phyloP scores from a whole-genome alignment of 2,888 invertebrate genomes.

The Drosophila paucipuncta region DNA sequence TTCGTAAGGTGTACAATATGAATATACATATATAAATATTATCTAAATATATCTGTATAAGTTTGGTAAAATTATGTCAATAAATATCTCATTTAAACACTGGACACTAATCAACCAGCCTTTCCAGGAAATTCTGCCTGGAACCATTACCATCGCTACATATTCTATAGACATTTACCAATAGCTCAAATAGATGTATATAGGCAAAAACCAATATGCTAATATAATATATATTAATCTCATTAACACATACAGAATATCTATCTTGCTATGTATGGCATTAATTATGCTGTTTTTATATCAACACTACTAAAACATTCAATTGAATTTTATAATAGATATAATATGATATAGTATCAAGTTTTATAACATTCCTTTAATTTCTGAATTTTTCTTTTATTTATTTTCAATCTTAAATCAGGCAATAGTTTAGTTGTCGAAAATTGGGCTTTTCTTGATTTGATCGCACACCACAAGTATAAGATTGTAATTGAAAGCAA shows the following conservation, averaged over 20 bases:
- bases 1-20: slow-evolving; percentile 11
- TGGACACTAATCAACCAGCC: slow-evolving; percentile 61
- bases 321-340: not conserved
- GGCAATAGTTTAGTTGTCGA: slow-evolving; percentile 5
- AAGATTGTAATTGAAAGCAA: not conserved
- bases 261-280: slow-evolving; percentile 5
- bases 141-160: slow-evolving; percentile 9
- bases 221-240: slow-evolving; percentile 20
- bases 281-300: slow-evolving; percentile 1
- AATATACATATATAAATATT: slow-evolving; percentile 1
- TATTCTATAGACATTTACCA: slow-evolving; percentile 36
- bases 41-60: slow-evolving; percentile 12
- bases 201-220: slow-evolving; percentile 26
- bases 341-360: slow-evolving; percentile 10
- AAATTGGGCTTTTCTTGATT: not conserved
- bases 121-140: slow-evolving; percentile 25
- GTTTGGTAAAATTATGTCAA: slow-evolving; percentile 24
- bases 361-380: slow-evolving; percentile 3
- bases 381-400: slow-evolving; percentile 31
- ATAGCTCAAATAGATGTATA: slow-evolving; percentile 8
- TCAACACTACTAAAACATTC: slow-evolving; percentile 7
- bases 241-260: slow-evolving; percentile 17
- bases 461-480: slow-evolving; percentile 4
- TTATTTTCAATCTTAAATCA: slow-evolving; percentile 30
- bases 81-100: slow-evolving; percentile 38